These are phyloP conservation scores for Camponotus vicinus DNA, from an alignment of 1,140 invertebrate genomes.

Conservation along the genomic window DNA sequence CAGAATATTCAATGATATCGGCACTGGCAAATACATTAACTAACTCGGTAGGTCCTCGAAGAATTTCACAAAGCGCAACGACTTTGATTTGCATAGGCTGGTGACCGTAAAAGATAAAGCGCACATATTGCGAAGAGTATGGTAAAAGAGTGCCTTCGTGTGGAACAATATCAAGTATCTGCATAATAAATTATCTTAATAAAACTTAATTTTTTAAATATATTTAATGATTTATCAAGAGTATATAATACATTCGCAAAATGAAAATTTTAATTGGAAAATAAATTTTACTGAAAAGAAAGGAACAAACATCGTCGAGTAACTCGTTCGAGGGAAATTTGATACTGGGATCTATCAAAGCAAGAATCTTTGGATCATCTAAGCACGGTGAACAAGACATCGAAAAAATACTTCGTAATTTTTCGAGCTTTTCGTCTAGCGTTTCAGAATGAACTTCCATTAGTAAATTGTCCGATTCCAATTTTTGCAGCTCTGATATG, in stretches of 20 bases:
- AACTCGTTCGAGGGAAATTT: conserved; percentile 21
- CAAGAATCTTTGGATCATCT: conserved; percentile 62
- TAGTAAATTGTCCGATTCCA: background rate
- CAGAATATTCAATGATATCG: conserved; percentile 77
- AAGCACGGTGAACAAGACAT: conserved; percentile 6
- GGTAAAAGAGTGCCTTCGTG: conserved; percentile 80
- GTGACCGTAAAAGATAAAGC: conserved; percentile 80
- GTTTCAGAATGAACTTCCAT: background rate
- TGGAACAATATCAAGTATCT: conserved; percentile 81
- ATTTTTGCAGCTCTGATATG: background rate
- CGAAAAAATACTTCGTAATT: conserved; percentile 59
- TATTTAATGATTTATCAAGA: background rate
- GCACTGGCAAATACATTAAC: conserved; percentile 79
- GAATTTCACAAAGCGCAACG: conserved; percentile 78
- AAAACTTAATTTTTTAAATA: background rate
- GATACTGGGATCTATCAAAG: conserved; percentile 27
- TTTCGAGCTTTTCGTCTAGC: background rate
- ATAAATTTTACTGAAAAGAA: conserved; percentile 18
- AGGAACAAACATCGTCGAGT: conserved; percentile 66
- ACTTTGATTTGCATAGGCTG: conserved; percentile 73
- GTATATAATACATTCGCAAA: background rate
- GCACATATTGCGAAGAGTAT: conserved; percentile 78
- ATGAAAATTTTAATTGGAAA: conserved; percentile 7
- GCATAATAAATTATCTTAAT: background rate
- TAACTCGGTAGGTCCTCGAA: conserved; percentile 79